These are phyloP conservation scores for Aplysia californica DNA, from an alignment of 1,140 invertebrate genomes.

Conservation along the genomic window DNA sequence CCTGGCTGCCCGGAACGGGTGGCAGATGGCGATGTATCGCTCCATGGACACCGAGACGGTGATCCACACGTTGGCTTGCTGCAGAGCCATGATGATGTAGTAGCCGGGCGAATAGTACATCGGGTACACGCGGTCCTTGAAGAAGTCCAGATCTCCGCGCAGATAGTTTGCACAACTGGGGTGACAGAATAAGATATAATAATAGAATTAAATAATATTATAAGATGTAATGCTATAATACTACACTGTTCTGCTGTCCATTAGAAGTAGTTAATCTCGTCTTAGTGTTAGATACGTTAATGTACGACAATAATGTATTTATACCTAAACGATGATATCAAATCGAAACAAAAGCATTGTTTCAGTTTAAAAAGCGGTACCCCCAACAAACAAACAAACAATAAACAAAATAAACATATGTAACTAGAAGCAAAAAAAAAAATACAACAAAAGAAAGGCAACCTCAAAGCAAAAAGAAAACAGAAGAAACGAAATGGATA, in stretches of 20 bases:
- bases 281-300: no score
- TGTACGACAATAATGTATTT: no score
- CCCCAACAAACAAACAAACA: no score
- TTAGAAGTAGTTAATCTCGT: no score
- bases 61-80: slow-evolving; percentile 63
- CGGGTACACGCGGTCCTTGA: slow-evolving; percentile 55
- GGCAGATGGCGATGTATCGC: slow-evolving; percentile 62
- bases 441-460: no score
- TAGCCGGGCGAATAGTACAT: slow-evolving; percentile 51
- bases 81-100: slow-evolving; percentile 61
- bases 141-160: slow-evolving; percentile 59
- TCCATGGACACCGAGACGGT: slow-evolving; percentile 65
- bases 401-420: no score
- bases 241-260: background rate
- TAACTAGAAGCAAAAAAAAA: no score
- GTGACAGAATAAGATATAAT: slow-evolving; percentile 12
- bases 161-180: slow-evolving; percentile 36
- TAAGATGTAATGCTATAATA: background rate
- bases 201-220: background rate
- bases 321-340: no score
- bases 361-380: no score
- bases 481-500: no score
- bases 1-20: slow-evolving; percentile 54
- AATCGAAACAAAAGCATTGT: no score
- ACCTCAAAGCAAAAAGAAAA: no score